Evolutionary conservation across 2,113 vertebrate genomes (phyloP).

Genomic region (Gymnogyps californianus): DNA sequence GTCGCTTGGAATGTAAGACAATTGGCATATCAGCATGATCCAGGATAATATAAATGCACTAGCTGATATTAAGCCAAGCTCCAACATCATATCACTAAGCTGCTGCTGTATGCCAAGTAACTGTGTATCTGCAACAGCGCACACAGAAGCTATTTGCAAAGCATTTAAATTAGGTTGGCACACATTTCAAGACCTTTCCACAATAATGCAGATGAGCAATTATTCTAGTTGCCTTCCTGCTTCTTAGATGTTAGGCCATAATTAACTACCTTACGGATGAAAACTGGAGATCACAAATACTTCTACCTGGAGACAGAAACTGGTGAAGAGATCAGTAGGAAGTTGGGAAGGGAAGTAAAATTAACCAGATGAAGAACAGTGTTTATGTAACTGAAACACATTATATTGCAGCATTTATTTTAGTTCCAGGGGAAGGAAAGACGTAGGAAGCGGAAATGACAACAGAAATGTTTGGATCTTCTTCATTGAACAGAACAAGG

Average conservation of each 20-base stretch:
- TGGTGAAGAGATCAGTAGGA: not conserved
- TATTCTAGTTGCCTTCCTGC: not conserved
- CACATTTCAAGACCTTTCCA: not conserved
- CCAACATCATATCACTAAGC: not conserved
- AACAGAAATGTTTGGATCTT: not conserved
- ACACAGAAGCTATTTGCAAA: not conserved
- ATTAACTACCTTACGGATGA: not conserved
- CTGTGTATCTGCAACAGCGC: not conserved
- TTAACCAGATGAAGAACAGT: not conserved
- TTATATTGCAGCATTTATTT: not conserved
- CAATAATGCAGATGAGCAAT: not conserved
- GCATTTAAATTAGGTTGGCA: not conserved
- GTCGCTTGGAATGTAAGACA: conserved; percentile 1
- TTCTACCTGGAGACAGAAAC: not conserved
- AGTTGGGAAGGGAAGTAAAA: not conserved
- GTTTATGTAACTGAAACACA: not conserved
- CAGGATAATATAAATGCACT: not conserved
- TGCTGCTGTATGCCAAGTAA: not conserved
- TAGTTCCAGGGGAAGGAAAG: not conserved
- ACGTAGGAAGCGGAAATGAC: not conserved
- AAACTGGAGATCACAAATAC: not conserved
- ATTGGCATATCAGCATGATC: not conserved
- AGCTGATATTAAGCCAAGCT: not conserved
- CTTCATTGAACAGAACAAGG: not conserved
- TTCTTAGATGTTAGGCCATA: not conserved